Conservation (phyloP, 2,113 vertebrate genomes). For the Oncorhynchus gorbuscha region DNA sequence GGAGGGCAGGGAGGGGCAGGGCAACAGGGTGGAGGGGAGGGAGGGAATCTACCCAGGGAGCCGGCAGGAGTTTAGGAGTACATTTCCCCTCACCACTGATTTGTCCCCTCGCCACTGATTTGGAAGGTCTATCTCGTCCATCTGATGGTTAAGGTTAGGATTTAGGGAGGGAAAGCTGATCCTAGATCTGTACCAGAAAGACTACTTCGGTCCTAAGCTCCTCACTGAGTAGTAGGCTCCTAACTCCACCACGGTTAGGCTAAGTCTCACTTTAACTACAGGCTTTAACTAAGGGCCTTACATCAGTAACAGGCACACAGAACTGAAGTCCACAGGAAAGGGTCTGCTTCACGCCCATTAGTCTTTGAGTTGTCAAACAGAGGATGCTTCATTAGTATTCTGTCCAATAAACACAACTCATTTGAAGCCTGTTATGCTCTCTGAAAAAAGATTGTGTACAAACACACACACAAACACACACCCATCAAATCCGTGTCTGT, state of each 20-base stretch:
- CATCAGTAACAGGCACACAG: neutral
- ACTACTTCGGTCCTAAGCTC: too few species aligned
- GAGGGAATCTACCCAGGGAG: too few species aligned
- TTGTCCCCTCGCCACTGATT: too few species aligned
- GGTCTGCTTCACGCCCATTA: neutral
- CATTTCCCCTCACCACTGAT: too few species aligned
- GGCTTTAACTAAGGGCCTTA: neutral
- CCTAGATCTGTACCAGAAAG: too few species aligned
- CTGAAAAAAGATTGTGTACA: neutral
- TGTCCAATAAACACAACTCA: neutral
- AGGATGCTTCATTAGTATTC: neutral
- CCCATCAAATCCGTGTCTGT: conserved; percentile 22
- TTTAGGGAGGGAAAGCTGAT: too few species aligned
- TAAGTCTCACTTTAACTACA: neutral
- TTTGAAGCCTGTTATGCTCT: neutral
- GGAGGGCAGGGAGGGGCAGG: conserved; percentile 4
- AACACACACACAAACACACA: neutral
- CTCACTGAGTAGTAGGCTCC: neutral
- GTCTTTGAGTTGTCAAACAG: neutral
- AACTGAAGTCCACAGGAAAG: neutral
- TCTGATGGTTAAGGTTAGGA: too few species aligned
- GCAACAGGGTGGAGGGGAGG: too few species aligned
- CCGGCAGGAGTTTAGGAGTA: too few species aligned
- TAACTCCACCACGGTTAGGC: neutral
- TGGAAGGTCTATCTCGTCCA: too few species aligned